Conservation (phyloP, 2,797 vertebrate species). For the Microcaecilia unicolor region DNA sequence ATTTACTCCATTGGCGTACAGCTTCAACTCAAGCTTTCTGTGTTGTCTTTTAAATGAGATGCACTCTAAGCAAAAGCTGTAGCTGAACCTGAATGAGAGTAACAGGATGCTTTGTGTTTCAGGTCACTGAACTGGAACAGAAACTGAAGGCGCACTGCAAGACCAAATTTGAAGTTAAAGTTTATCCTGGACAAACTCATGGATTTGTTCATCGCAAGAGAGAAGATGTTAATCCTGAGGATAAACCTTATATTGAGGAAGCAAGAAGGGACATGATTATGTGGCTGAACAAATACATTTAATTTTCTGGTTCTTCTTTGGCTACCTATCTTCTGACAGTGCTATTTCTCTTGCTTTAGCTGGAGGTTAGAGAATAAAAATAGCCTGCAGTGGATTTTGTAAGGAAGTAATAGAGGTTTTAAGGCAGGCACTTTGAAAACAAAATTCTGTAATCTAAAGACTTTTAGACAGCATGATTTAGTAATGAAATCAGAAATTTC, state of each 20-base stretch:
- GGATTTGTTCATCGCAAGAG: constrained; percentile 86
- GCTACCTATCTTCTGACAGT: too few species aligned
- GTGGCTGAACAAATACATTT: constrained; percentile 82
- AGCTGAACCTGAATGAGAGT: neutral
- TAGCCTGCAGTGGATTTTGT: too few species aligned
- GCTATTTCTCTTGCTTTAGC: too few species aligned
- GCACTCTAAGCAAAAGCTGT: neutral
- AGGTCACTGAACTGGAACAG: constrained; percentile 67
- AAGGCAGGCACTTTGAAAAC: too few species aligned
- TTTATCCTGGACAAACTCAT: constrained; percentile 81
- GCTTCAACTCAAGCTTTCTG: too few species aligned
- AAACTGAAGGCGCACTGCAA: constrained; percentile 71
- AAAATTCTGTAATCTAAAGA: too few species aligned
- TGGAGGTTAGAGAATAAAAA: too few species aligned
- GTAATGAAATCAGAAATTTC: too few species aligned
- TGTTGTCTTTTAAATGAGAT: neutral
- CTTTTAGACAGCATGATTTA: too few species aligned
- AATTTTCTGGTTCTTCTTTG: too few species aligned
- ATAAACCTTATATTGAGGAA: constrained; percentile 69
- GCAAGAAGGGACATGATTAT: constrained; percentile 72
- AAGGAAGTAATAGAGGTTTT: too few species aligned
- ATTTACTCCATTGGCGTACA: too few species aligned
- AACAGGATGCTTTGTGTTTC: constrained; percentile 4
- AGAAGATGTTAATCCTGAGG: constrained; percentile 69
- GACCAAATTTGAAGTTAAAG: constrained; percentile 72